Percentiles rank a stretch among this genome's conserved stretches.
Evolutionary conservation across 1,140 invertebrate species (phyloP).

Genomic region (Vanessa tameamea): DNA sequence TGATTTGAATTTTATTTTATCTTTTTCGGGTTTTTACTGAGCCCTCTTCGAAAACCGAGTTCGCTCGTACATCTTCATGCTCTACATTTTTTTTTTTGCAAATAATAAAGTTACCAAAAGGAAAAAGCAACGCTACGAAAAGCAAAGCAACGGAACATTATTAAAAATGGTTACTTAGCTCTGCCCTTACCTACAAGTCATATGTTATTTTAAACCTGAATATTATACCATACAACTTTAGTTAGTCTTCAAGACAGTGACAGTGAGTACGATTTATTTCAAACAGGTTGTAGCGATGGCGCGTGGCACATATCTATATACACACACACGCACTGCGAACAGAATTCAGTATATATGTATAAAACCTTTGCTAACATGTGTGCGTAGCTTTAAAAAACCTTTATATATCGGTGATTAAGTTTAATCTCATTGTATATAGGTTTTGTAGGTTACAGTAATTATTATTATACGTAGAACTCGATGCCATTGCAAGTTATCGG

Average conservation of each 20-base stretch:
- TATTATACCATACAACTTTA: conserved; percentile 10
- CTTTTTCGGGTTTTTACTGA: too few relatives aligned
- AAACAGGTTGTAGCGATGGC: conserved; percentile 22
- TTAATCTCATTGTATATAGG: neutral
- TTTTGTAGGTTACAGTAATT: neutral
- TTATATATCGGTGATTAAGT: neutral
- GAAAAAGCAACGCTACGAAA: too few relatives aligned
- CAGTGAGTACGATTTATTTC: conserved; percentile 16
- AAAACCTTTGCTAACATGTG: neutral
- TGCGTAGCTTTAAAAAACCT: neutral
- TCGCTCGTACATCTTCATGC: too few relatives aligned
- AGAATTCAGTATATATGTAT: conserved; percentile 7
- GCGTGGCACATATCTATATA: conserved; percentile 14
- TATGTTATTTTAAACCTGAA: conserved; percentile 3
- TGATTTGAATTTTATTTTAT: too few relatives aligned
- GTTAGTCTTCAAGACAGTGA: conserved; percentile 21
- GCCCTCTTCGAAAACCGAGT: too few relatives aligned
- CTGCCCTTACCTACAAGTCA: neutral
- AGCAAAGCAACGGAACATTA: too few relatives aligned
- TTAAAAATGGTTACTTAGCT: neutral
- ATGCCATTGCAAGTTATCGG: neutral
- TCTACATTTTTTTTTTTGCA: too few relatives aligned
- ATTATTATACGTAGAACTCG: neutral
- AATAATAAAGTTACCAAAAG: too few relatives aligned
- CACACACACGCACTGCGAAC: neutral